Base-by-base conservation (phyloP, 2,888 invertebrate genomes). In the Malacosoma neustria region DNA sequence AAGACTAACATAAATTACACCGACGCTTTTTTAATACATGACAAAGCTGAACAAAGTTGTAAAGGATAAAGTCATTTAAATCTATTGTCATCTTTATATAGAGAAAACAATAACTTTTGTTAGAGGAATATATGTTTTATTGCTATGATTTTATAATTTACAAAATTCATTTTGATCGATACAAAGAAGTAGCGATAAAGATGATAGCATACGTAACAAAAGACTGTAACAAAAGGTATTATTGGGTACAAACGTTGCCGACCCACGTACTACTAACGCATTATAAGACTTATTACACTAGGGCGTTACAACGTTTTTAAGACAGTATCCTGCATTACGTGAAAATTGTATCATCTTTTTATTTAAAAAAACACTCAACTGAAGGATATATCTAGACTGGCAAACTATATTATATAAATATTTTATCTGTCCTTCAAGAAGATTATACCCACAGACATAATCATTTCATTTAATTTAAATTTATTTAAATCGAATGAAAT, bases 61-160 rank as follows among this genome's bases (percentile, higher is more conserved):
- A 71, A 67, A 57, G 54, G 70, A 77, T 77, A 72, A 68, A 79
- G 73, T 77, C 76, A 81, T 82, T 81, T 76, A 68, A 76, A 75
- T 69, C 80, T 60, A 77, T 84, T 85, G 84, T 85, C 69, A 72
- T 74, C 61, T 71, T 61, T 54, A 54, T 46, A 53, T 50, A 44
- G 48, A 59, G 54, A 59, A 58, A 56, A 60, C 61, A 57, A 61
- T 43, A 39, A 41, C 34, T 41, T 45, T 35, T 35, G 40, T 11
- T 37, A 45, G 13, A 36, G 37, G 22, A 61, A 58, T 49, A 40
- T 50, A 30, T 38, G 49, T 62, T 51, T 48, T 67, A 56, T 33
- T 0, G 1, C 12, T 30, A n/a, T 3, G 13, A 11, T 11, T 32
- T 40, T 34, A 12, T 13, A 4, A 11, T 13, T 32, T 41, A 41